A percentile compares a stretch with the other conserved stretches of the same genome.
These are phyloP conservation scores for Drosophila melanica DNA, from an alignment of 1,140 invertebrate genomes.

Conservation along the genomic window DNA sequence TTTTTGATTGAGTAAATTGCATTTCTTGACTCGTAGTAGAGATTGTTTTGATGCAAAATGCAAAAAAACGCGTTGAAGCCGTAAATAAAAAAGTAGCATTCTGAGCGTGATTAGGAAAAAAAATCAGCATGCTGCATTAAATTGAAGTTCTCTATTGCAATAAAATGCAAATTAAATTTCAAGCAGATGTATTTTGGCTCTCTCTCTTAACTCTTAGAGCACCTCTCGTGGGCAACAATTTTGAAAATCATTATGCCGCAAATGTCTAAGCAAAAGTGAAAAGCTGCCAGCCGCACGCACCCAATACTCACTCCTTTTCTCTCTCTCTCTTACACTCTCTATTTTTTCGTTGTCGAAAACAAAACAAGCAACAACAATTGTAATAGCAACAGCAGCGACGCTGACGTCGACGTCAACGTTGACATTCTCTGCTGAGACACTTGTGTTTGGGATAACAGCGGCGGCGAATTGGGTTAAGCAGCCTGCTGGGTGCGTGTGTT, in stretches of 20 bases:
- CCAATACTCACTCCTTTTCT: background rate
- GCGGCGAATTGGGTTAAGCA: constrained; percentile 76
- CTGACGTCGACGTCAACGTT: constrained; percentile 9
- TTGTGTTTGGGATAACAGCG: constrained; percentile 47
- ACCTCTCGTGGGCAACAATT: constrained; percentile 49
- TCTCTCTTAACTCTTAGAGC: constrained; percentile 11
- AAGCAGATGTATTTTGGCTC: background rate
- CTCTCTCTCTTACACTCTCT: background rate
- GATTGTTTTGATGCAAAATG: no score
- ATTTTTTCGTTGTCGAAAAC: constrained; percentile 27
- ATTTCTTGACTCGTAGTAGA: no score
- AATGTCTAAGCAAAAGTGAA: constrained; percentile 58
- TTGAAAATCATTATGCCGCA: constrained; percentile 65
- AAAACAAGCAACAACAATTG: constrained; percentile 53
- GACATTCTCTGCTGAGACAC: constrained; percentile 57
- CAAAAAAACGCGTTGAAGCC: no score
- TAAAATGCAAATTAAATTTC: background rate
- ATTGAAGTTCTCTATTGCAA: no score
- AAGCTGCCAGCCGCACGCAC: constrained; percentile 64
- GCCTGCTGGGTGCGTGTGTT: constrained; percentile 34
- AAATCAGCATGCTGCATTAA: no score
- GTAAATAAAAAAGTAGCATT: no score
- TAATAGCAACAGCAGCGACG: constrained; percentile 10
- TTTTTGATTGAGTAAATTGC: no score
- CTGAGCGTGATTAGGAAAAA: no score